Evolutionary conservation across 2,797 vertebrate species (phyloP).

Genomic region (Harpagifer antarcticus): DNA sequence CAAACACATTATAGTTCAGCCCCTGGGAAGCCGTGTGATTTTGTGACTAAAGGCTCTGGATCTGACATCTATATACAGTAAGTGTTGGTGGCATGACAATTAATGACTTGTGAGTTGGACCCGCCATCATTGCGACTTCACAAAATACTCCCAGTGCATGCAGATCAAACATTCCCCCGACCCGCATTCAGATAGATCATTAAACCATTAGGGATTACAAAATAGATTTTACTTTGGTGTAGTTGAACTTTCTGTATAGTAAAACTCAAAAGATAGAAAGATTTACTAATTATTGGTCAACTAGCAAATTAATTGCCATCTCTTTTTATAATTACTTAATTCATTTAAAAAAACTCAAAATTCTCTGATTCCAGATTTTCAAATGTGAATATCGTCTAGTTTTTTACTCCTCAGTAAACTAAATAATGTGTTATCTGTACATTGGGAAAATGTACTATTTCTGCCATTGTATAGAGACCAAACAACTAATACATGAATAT

Average conservation of each 20-base stretch:
- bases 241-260: not conserved
- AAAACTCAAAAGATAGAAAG: no score
- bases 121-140: not conserved
- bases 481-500: no score
- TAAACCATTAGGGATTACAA: conserved; percentile 10
- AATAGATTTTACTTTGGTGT: conserved; percentile 14
- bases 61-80: not conserved
- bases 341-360: no score
- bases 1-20: conserved; percentile 40
- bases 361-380: no score
- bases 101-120: conserved; percentile 32
- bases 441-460: no score
- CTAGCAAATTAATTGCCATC: no score
- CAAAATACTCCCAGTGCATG: not conserved
- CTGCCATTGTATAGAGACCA: no score
- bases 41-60: conserved; percentile 25
- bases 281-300: no score
- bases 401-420: no score
- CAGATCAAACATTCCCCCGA: conserved; percentile 5
- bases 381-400: no score
- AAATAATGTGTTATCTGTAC: no score
- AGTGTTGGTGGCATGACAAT: conserved; percentile 19
- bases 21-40: conserved; percentile 30
- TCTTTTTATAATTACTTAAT: no score
- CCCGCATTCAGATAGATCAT: conserved; percentile 3